Evolutionary conservation across 92 coral and sea anemone species (phyloP).

Genomic region (Nematostella vectensis): DNA sequence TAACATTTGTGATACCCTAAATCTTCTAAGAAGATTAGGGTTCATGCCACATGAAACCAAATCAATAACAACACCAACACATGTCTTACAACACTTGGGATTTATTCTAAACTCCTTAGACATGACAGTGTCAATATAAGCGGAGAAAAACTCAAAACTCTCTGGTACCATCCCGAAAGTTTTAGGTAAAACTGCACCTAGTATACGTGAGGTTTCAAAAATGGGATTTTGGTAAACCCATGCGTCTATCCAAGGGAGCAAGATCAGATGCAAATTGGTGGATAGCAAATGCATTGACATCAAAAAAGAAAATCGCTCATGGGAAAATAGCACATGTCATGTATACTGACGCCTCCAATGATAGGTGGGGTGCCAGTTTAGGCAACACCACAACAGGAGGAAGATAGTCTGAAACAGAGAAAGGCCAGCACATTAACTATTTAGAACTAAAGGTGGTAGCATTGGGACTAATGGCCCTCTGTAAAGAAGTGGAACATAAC

Average conservation of each 20-base stretch:
- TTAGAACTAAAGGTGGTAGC: constrained; percentile 20
- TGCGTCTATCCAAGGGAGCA: constrained; percentile 14
- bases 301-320: constrained; percentile 8
- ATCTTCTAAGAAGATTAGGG: constrained; percentile 19
- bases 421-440: constrained; percentile 22
- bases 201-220: constrained; percentile 33
- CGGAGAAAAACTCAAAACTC: constrained; percentile 11
- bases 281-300: constrained; percentile 9
- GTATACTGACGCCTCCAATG: constrained; percentile 33
- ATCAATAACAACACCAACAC: constrained; percentile 49
- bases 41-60: constrained; percentile 33
- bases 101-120: constrained; percentile 43
- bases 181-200: constrained; percentile 15
- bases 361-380: constrained; percentile 32
- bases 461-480: constrained; percentile 8
- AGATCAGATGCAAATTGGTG: constrained; percentile 5
- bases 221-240: constrained; percentile 8
- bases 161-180: constrained; percentile 6
- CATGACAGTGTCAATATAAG: constrained; percentile 30
- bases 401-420: constrained; percentile 18
- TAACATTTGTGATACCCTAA: constrained; percentile 31
- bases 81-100: constrained; percentile 31
- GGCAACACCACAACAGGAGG: constrained; percentile 31
- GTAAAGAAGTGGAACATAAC: neutral
- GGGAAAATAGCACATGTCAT: constrained; percentile 13